phyloP scores from a whole-genome alignment of 2,797 vertebrate genomes.

The Mormyrops boulengeri region DNA sequence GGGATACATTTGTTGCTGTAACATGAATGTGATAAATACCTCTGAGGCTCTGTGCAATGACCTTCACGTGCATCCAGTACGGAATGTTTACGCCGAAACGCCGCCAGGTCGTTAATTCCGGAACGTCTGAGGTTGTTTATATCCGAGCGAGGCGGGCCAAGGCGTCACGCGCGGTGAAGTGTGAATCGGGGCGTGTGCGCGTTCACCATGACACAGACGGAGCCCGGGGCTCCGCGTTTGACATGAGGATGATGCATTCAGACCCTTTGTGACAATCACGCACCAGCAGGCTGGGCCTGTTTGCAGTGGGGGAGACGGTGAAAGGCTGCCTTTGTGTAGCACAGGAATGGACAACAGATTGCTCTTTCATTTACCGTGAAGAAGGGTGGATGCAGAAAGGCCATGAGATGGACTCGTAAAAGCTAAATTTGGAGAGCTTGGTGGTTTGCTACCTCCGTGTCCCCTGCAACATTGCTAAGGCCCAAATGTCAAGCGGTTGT shows the following conservation, averaged over 20 bases:
- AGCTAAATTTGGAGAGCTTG: constrained; percentile 54
- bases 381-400: constrained; percentile 48
- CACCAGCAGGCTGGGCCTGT: constrained; percentile 61
- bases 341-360: constrained; percentile 80
- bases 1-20: not conserved
- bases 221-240: constrained; percentile 83
- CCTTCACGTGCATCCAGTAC: not conserved
- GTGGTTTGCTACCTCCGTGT: not conserved
- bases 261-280: constrained; percentile 54
- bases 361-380: constrained; percentile 69
- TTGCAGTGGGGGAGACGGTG: constrained; percentile 67
- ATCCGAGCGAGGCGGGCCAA: not conserved
- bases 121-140: constrained; percentile 6
- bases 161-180: not conserved
- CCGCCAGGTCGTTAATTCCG: not conserved
- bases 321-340: constrained; percentile 85
- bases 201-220: constrained; percentile 76
- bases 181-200: constrained; percentile 61
- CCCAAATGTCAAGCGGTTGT: not conserved
- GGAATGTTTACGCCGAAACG: not conserved
- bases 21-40: constrained; percentile 7
- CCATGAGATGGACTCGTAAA: constrained; percentile 53
- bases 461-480: not conserved
- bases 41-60: not conserved
- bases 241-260: constrained; percentile 81